Conservation (phyloP, 2,797 vertebrate genomes). For the Onychomys torridus region DNA sequence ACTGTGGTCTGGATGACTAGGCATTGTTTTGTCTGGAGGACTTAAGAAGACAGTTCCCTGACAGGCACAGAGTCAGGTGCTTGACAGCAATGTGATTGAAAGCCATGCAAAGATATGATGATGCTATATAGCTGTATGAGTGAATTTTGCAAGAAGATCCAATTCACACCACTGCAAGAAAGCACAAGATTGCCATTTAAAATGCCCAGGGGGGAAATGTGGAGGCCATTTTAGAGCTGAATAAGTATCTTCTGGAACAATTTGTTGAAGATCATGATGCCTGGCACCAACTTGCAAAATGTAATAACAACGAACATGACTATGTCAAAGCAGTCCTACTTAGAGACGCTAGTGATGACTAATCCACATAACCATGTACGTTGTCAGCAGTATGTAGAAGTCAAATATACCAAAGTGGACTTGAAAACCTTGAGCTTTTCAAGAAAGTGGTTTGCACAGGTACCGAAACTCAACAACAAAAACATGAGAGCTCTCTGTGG, state of each 20-base stretch:
- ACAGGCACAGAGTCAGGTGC: not conserved
- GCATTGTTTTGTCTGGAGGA: not conserved
- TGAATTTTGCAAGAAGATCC: not conserved
- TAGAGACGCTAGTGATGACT: slow-evolving; percentile 99
- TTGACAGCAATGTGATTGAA: not conserved
- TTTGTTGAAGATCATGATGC: slow-evolving; percentile 99
- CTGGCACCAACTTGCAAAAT: slow-evolving; percentile 98
- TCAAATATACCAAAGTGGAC: slow-evolving; percentile 98
- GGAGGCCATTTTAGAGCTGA: slow-evolving; percentile 98
- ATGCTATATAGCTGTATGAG: too few species aligned
- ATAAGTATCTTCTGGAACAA: slow-evolving; percentile 98
- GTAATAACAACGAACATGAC: slow-evolving; percentile 99
- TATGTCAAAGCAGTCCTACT: slow-evolving; percentile 98
- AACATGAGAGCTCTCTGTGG: slow-evolving; percentile 99
- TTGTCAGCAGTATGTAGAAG: slow-evolving; percentile 98
- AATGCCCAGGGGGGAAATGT: slow-evolving; percentile 97
- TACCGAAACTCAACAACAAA: slow-evolving; percentile 98
- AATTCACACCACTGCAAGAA: slow-evolving; percentile 91
- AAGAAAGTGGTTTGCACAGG: slow-evolving; percentile 99
- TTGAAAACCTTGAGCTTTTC: slow-evolving; percentile 98
- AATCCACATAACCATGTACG: slow-evolving; percentile 99
- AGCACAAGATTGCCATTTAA: slow-evolving; percentile 99
- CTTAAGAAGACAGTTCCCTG: not conserved
- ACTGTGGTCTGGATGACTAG: too few species aligned
- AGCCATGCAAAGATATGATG: not conserved